Conservation (phyloP, 2,888 invertebrate species). For the Malthinus seriepunctatus region DNA sequence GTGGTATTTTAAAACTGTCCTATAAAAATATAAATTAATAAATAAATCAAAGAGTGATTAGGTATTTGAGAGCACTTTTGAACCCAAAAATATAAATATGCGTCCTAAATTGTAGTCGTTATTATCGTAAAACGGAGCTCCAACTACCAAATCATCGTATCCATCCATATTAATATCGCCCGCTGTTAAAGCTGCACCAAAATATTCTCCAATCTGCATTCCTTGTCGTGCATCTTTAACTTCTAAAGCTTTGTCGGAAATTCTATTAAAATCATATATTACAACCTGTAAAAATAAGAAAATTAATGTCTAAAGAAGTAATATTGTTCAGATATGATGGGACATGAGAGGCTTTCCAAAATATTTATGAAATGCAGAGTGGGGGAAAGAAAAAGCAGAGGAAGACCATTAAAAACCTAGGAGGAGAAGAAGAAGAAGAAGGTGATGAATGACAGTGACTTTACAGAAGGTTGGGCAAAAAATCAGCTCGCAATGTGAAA, state of each 20-base stretch:
- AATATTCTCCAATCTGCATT: constrained; percentile 65
- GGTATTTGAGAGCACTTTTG: constrained; percentile 19
- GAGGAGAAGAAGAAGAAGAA: too few species aligned
- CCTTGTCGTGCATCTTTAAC: constrained; percentile 46
- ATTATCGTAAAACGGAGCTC: constrained; percentile 59
- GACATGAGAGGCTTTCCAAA: too few species aligned
- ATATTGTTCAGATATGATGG: too few species aligned
- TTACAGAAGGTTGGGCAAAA: too few species aligned
- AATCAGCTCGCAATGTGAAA: not conserved
- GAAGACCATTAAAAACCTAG: too few species aligned
- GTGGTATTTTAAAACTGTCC: constrained; percentile 30
- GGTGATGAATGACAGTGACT: too few species aligned
- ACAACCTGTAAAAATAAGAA: constrained; percentile 18
- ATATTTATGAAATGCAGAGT: too few species aligned
- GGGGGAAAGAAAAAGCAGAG: too few species aligned
- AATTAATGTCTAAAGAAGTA: too few species aligned
- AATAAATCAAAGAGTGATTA: not conserved
- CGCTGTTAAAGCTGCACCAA: constrained; percentile 64
- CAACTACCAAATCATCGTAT: constrained; percentile 65
- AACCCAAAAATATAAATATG: constrained; percentile 53
- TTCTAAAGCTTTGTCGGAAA: constrained; percentile 19
- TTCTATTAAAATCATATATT: constrained; percentile 22
- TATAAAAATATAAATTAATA: constrained; percentile 11
- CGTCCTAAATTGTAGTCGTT: constrained; percentile 54
- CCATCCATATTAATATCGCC: constrained; percentile 67